Evolutionary conservation across 2,888 invertebrate genomes (phyloP), one percentile per base, ranked within the genome.

Genomic region (Exocentrus adspersus): DNA sequence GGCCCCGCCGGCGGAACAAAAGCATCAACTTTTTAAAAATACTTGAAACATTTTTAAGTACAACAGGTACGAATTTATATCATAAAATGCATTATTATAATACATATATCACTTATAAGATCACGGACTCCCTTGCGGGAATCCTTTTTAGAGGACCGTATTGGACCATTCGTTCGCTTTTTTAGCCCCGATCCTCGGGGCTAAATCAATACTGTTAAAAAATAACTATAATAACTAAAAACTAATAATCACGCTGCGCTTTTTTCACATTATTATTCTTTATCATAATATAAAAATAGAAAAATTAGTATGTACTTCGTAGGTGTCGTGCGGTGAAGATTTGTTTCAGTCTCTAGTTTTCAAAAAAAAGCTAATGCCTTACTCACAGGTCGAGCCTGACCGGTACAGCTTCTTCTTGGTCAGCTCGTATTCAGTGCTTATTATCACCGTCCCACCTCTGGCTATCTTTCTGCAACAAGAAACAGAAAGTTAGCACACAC

Each of bases 321-420:
- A 58, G 37, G 37, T 37, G 37, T 69, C 52, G 50, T 51, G 51
- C 46, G 65, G 59, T 62, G 62, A 60, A 70, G 65, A 62, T 60
- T 67, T 70, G 20, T 68, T 65, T 72, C 70, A 70, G 74, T 75
- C 74, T 75, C 64, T 72, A 62, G 43, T 60, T 62, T 56, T 62
- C 54, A 50, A 52, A 60, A 32, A 51, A 48, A 21, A 45, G 12
- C 37, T 45, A 41, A 41, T 62, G 48, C 53, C 54, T 63, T 59
- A 62, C 50, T 64, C 61, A 41, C 58, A 43, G 57, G 53, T 45
- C 14, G 71, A 72, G 78, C 37, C 37, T 0, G 37, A 37, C 37
- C 93, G 87, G 87, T 94, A 95, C 74, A 95, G 86, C 85, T 95
- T 95, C 84, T 93, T 93, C 87, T 95, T 95, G 81, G 91, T 92